phyloP scores from a whole-genome alignment of 2,888 invertebrate species.

The Stenichneumon culpator region DNA sequence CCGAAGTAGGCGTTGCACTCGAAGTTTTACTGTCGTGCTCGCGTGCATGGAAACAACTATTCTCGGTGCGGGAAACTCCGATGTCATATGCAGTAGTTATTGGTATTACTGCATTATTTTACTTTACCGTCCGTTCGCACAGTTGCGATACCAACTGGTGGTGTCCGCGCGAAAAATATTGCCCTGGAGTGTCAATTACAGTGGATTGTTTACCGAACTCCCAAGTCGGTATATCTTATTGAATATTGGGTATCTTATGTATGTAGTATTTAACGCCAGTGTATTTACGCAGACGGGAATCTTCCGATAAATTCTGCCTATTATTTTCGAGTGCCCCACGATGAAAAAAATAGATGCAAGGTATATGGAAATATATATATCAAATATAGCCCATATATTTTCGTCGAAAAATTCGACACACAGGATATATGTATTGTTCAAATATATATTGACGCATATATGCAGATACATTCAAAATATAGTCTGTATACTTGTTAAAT shows the following conservation, averaged over 20 bases:
- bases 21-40: constrained; percentile 37
- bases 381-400: too few relatives aligned
- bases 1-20: constrained; percentile 60
- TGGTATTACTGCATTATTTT: constrained; percentile 24
- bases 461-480: too few relatives aligned
- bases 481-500: too few relatives aligned
- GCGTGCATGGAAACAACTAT: constrained; percentile 19
- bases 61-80: constrained; percentile 10
- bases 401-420: too few relatives aligned
- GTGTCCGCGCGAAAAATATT: constrained; percentile 6
- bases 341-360: too few relatives aligned
- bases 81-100: constrained; percentile 26
- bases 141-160: not conserved
- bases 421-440: too few relatives aligned
- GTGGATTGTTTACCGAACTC: constrained; percentile 4
- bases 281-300: not conserved
- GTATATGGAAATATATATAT: too few relatives aligned
- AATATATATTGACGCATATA: too few relatives aligned
- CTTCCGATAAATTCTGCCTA: not conserved
- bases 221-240: not conserved
- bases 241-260: not conserved
- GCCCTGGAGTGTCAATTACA: not conserved
- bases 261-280: not conserved
- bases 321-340: not conserved
- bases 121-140: not conserved